phyloP scores from a whole-genome alignment of 2,888 invertebrate genomes.

The Chrysodeixis includens region DNA sequence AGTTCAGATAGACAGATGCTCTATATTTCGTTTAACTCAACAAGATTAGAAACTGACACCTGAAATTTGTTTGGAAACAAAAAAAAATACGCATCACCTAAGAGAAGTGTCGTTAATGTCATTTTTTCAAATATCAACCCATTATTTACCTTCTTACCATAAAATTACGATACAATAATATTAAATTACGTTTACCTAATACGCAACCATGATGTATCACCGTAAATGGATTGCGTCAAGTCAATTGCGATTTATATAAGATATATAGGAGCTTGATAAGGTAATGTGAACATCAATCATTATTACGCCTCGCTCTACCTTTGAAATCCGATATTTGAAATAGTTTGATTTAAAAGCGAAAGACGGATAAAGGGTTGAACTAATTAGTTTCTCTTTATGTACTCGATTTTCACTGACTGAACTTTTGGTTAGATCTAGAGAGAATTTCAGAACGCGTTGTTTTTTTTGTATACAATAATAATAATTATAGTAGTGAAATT shows the following conservation, averaged over 20 bases:
- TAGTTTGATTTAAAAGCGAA: constrained; percentile 21
- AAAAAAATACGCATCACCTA: too few relatives aligned
- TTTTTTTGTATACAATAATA: too few relatives aligned
- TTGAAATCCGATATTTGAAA: constrained; percentile 51
- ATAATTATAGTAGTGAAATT: too few relatives aligned
- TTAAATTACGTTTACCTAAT: constrained; percentile 29
- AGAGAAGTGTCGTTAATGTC: too few relatives aligned
- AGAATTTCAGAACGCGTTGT: too few relatives aligned
- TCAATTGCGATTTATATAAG: constrained; percentile 72
- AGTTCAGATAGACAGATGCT: too few relatives aligned
- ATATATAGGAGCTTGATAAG: constrained; percentile 73
- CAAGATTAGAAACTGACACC: too few relatives aligned
- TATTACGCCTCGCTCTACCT: constrained; percentile 67
- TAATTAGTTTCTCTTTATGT: not conserved
- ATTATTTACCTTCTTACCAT: not conserved
- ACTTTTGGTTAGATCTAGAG: too few relatives aligned
- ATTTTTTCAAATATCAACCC: too few relatives aligned
- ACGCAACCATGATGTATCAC: constrained; percentile 40
- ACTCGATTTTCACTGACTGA: too few relatives aligned
- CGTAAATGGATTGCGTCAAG: constrained; percentile 52
- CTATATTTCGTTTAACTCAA: too few relatives aligned
- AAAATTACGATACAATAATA: constrained; percentile 20
- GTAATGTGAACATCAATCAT: constrained; percentile 79
- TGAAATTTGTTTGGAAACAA: too few relatives aligned
- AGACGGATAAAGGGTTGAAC: constrained; percentile 19